Base-by-base conservation (phyloP, 2,888 invertebrate species). In the Alloplasta piceator region DNA sequence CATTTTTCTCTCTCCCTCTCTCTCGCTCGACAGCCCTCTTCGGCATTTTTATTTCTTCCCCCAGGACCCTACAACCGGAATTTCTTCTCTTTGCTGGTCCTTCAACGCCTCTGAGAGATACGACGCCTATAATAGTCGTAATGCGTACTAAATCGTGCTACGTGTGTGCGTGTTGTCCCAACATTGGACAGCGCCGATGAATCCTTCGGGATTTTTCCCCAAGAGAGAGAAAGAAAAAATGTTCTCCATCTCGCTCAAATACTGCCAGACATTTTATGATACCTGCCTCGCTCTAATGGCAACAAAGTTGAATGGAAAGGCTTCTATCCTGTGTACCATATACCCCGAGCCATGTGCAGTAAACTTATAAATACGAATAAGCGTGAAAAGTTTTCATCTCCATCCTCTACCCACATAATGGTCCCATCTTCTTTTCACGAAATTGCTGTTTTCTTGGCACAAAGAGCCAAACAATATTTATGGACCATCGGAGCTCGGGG, bases 181-280 rank as follows among this genome's bases (percentile, higher is more conserved):
- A 71, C 38, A 41, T 73, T 67, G 46, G 61, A 71, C 56, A 63
- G 60, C 48, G 41, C 10, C 60, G 64, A 64, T 55, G 77, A 64
- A 73, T 81, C 48, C 58, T 77, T 77, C 46, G 74, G 74, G 78
- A 61, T 81, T 81, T 71, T 48, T 55, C 60, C 39, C 6, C 38
- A 26, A 56, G 10, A 46, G 61, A n/a, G 52, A 55, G 39, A 38
- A 26, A 39, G 38, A 14, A 12, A 39, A 36, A 58, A 48, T 52
- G 26, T 26, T n/a, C 52, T 52, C 55, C 6, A n/a, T 58, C 41
- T 41, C 41, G n/a, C 50, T 52, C 52, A 6, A 61, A 16, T 38
- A 41, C 48, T 66, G 14, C 43, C 14, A 41, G 38, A 46, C 12
- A 26, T 56, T 80, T 72, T 68, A 63, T 43, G 55, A 61, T 71